Evolutionary conservation across 1,140 invertebrate genomes (phyloP), one percentile per base, ranked within the genome.

Genomic region (Holotrichia oblita): DNA sequence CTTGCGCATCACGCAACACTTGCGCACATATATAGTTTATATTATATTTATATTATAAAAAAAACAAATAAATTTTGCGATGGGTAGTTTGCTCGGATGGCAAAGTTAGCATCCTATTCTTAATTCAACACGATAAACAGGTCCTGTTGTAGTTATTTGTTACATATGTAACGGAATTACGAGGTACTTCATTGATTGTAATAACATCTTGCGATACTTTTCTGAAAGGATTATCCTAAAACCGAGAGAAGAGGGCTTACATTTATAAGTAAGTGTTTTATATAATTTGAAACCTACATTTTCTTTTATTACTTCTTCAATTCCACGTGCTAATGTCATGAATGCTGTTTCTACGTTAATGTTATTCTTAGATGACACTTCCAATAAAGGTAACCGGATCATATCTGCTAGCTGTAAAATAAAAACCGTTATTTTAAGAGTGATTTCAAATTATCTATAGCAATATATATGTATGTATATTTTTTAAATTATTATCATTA

Each of bases 331-430:
- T 83, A 97, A 87, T 34, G 93, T 94, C 64, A 96, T 87, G 87
- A 96, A 95, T 44, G 94, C 93, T 84, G 95, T 93, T 84, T 97
- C 95, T 80, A 97, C 96, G 85, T 97, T 97, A 48, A 97, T 93
- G 83, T 96, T 94, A 79, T 93, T 93, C 87, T 97, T 97, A 86
- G 95, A 97, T 22, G 95, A 97, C 10, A 97, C 96, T 87, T 97
- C 96, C 87, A 95, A 96, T 85, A 97, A 97, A 59, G 96, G 95
- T 90, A 97, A 94, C 80, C 96, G 95, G 84, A 96, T 96, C 87
- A 95, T 94, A 83, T 96, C 94, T 0, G 95, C 96, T 84, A 97
- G 92, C 94, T 96, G 87, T 27, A 90, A n/a, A n/a, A n/a, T n/a
- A n/a, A n/a, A n/a, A n/a, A 9, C 9, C 10, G 4, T 20, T 9